Evolutionary conservation across 1,140 invertebrate genomes (phyloP), one percentile per base, ranked within the genome.

Genomic region (Stegodyphus mimosarum): DNA sequence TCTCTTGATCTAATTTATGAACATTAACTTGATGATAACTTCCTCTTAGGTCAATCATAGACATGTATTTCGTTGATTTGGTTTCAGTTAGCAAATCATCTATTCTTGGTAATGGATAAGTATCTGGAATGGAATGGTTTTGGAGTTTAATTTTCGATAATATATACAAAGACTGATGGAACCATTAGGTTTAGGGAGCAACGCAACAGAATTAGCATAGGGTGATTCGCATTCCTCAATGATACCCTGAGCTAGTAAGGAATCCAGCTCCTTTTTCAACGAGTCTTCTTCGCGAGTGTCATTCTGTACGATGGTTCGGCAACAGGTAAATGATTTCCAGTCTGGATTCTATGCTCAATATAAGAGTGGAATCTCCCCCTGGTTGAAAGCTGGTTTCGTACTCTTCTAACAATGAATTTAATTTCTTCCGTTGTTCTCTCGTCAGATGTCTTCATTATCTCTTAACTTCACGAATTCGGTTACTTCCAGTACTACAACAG

Each of bases 21-120:
- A 92, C 78, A 50, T 74, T 51, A 9, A 86, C 13, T 10, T 91
- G 90, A 77, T 80, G 63, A 51, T 77, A 85, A 13, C 64, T 73
- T 6, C 17, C 7, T 85, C 53, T 18, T 15, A 84, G 64, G 53
- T 84, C 81, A 7, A 84, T 53, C 6, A 72, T 76, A n/a, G 53
- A 76, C 64, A 53, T 76, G 17, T 49, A 76, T 6, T 13, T 2
- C n/a, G 51, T 76, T 7, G 5, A n/a, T 76, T n/a, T 84, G 11
- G 50, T 17, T 69, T 84, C 66, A 70, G 48, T n/a, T 18, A 76
- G 50, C 7, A 84, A 33, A 76, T 84, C 53, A n/a, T 84, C 81
- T 11, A 84, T 84, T 60, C 52, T 15, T 6, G 51, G 81, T 71
- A 13, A 33, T 50, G 87, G 53, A 87, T 66, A 64, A 87, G 76